Conservation (phyloP, 2,888 invertebrate species). For the Hypena proboscidalis region DNA sequence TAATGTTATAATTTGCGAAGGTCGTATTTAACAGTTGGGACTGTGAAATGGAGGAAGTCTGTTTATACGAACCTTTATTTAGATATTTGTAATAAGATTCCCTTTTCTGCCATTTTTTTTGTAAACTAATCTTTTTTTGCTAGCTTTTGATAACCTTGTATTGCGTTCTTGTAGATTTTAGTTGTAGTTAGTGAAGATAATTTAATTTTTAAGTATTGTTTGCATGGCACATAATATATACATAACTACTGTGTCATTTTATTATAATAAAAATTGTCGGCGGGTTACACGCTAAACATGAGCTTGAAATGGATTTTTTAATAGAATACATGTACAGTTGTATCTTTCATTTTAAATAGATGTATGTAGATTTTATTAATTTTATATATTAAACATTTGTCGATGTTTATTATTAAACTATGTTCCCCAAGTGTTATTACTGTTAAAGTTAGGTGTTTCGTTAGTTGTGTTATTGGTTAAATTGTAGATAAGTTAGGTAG, state of each 20-base stretch:
- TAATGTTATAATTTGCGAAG: slow-evolving; percentile 29
- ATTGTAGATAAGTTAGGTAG: slow-evolving; percentile 40
- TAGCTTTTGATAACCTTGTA: background rate
- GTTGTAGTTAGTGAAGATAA: background rate
- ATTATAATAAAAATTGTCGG: too few species aligned
- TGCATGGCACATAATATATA: slow-evolving; percentile 26
- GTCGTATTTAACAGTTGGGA: slow-evolving; percentile 25
- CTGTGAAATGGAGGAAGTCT: slow-evolving; percentile 27
- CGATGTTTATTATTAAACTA: slow-evolving; percentile 2
- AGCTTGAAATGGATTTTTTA: slow-evolving; percentile 6
- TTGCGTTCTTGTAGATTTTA: background rate
- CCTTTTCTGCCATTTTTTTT: background rate
- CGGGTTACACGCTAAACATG: slow-evolving; percentile 9
- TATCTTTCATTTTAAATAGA: too few species aligned
- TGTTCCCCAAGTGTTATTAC: slow-evolving; percentile 4
- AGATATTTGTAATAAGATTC: background rate
- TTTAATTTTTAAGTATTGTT: slow-evolving; percentile 10
- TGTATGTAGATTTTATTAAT: too few species aligned
- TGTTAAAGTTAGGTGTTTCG: slow-evolving; percentile 23
- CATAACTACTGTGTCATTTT: slow-evolving; percentile 17
- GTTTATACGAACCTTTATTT: slow-evolving; percentile 7
- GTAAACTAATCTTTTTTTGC: background rate
- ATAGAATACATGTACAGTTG: too few species aligned
- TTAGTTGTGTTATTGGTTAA: slow-evolving; percentile 29
- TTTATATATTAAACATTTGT: too few species aligned